Conservation (phyloP, 2,113 vertebrate species). For the Bubo scandiacus region DNA sequence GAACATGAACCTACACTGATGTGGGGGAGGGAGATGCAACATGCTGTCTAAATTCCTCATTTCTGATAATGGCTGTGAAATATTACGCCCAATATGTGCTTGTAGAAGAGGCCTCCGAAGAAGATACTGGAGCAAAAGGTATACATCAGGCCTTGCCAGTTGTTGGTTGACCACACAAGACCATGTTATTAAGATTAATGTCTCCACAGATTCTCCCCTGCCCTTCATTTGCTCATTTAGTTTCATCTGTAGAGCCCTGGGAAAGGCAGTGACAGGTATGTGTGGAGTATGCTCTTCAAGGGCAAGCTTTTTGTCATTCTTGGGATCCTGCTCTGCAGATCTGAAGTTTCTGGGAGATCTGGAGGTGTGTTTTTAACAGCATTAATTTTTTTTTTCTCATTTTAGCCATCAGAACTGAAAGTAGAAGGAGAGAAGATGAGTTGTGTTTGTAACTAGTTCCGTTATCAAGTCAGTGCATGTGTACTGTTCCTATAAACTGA, state of each 20-base stretch:
- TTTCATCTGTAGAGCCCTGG: background rate
- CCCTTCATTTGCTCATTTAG: background rate
- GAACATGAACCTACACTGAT: background rate
- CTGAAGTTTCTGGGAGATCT: fast-evolving
- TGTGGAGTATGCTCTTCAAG: background rate
- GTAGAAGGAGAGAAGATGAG: background rate
- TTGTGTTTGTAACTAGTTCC: fast-evolving
- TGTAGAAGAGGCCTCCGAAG: background rate
- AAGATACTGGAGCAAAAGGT: background rate
- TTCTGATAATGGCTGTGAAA: background rate
- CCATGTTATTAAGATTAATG: background rate
- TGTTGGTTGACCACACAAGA: background rate
- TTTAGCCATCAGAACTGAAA: background rate
- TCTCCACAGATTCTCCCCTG: background rate
- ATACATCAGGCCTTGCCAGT: background rate
- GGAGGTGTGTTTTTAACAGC: background rate
- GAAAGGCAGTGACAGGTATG: background rate
- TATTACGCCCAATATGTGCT: fast-evolving
- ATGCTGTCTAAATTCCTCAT: background rate
- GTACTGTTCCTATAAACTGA: background rate
- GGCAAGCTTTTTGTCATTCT: background rate
- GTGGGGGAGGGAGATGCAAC: background rate
- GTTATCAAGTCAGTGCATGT: fast-evolving
- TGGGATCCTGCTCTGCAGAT: background rate
- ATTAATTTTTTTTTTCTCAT: background rate